phyloP scores from a whole-genome alignment of 2,888 invertebrate species.

The Agrilus cyanescens region DNA sequence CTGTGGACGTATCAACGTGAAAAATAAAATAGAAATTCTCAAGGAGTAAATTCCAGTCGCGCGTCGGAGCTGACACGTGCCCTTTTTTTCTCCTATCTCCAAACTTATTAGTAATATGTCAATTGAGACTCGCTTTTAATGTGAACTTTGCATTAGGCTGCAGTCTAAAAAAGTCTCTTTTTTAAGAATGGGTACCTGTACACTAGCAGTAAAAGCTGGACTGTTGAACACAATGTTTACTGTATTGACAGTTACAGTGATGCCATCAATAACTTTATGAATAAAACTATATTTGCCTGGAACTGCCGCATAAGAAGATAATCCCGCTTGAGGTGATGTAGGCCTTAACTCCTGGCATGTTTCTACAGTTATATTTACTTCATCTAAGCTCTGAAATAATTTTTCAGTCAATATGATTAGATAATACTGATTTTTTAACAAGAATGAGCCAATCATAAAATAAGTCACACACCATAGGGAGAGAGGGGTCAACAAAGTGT shows the following conservation, averaged over 20 bases:
- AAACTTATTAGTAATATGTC: too few species aligned
- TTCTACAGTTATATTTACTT: conserved; percentile 85
- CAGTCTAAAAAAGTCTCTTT: not conserved
- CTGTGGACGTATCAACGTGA: too few species aligned
- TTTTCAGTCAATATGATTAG: not conserved
- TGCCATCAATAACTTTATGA: conserved; percentile 94
- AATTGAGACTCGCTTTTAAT: too few species aligned
- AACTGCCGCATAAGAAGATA: conserved; percentile 44
- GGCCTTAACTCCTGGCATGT: conserved; percentile 78
- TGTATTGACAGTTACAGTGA: conserved; percentile 89
- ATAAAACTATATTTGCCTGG: conserved; percentile 73
- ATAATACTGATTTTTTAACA: not conserved
- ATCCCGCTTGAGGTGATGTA: conserved; percentile 43
- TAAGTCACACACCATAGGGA: too few species aligned
- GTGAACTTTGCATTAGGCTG: too few species aligned
- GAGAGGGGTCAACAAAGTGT: too few species aligned
- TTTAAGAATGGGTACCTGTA: conserved; percentile 56
- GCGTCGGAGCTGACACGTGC: too few species aligned
- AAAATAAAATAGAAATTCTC: too few species aligned
- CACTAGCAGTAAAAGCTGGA: conserved; percentile 88
- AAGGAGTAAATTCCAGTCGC: too few species aligned
- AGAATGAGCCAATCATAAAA: too few species aligned
- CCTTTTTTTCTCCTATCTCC: too few species aligned
- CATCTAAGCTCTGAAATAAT: conserved; percentile 69
- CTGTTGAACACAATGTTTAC: conserved; percentile 90